A percentile compares a stretch with the other conserved stretches of the same genome.
Evolutionary conservation across 2,797 vertebrate genomes (phyloP).

Genomic region (Cheirogaleus major): DNA sequence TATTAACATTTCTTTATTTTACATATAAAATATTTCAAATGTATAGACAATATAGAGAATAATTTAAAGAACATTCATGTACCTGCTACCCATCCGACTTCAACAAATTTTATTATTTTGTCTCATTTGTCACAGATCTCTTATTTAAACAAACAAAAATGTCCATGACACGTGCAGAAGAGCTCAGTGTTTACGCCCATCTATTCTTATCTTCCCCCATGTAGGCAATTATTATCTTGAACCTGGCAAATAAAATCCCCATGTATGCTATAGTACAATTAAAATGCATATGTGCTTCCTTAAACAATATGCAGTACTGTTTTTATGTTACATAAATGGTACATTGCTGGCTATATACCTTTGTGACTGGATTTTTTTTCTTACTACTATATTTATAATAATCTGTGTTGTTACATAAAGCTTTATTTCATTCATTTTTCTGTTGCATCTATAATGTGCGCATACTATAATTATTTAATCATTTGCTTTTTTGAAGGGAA

Average conservation of each 20-base stretch:
- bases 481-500: neutral
- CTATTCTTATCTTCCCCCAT: neutral
- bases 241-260: neutral
- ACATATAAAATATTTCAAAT: neutral
- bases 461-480: neutral
- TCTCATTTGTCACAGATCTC: neutral
- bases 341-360: neutral
- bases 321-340: neutral
- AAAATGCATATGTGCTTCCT: neutral
- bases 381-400: neutral
- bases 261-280: neutral
- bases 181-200: neutral
- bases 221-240: neutral
- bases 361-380: neutral
- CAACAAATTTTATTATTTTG: neutral
- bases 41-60: neutral
- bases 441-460: neutral
- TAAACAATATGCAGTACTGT: neutral
- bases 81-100: neutral
- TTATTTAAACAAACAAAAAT: conserved; percentile 1
- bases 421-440: neutral
- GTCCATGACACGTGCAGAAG: neutral
- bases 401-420: neutral
- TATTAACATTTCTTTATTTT: neutral
- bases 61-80: neutral